These are phyloP conservation scores for Drosophila subsilvestris DNA, from an alignment of 2,888 invertebrate species.

Conservation along the genomic window DNA sequence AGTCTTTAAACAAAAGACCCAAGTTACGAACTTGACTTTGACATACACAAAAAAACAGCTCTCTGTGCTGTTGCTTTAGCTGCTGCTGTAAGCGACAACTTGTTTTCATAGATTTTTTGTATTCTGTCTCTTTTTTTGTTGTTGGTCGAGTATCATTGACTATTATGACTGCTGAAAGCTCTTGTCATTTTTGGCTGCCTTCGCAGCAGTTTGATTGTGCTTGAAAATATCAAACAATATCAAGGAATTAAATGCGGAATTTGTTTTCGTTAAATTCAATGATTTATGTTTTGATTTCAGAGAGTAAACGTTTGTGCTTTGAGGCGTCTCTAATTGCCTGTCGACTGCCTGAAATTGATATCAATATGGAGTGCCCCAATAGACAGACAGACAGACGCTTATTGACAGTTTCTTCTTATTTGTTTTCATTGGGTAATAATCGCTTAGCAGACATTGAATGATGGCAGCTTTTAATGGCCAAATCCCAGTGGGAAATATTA, in stretches of 20 bases:
- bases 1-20: slow-evolving; percentile 41
- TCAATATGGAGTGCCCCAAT: slow-evolving; percentile 47
- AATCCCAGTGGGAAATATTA: slow-evolving; percentile 24
- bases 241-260: slow-evolving; percentile 60
- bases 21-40: slow-evolving; percentile 52
- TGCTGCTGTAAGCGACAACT: slow-evolving; percentile 54
- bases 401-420: slow-evolving; percentile 48
- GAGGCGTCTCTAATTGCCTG: slow-evolving; percentile 70
- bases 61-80: slow-evolving; percentile 11
- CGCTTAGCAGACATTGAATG: slow-evolving; percentile 8
- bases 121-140: not conserved
- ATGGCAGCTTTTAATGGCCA: slow-evolving; percentile 2
- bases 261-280: slow-evolving; percentile 36
- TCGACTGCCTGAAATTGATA: slow-evolving; percentile 40
- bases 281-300: slow-evolving; percentile 39
- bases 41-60: slow-evolving; percentile 32
- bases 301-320: slow-evolving; percentile 22
- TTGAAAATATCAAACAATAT: slow-evolving; percentile 58
- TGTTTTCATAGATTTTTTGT: slow-evolving; percentile 56
- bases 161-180: slow-evolving; percentile 68
- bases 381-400: slow-evolving; percentile 27
- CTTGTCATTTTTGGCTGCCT: slow-evolving; percentile 69
- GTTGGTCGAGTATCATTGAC: slow-evolving; percentile 33
- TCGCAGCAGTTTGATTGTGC: slow-evolving; percentile 64
- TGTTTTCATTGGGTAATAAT: slow-evolving; percentile 9